A percentile compares a stretch with the other conserved stretches of the same genome.
phyloP scores from a whole-genome alignment of 2,888 invertebrate genomes.

The Lasioglossum marginatum region DNA sequence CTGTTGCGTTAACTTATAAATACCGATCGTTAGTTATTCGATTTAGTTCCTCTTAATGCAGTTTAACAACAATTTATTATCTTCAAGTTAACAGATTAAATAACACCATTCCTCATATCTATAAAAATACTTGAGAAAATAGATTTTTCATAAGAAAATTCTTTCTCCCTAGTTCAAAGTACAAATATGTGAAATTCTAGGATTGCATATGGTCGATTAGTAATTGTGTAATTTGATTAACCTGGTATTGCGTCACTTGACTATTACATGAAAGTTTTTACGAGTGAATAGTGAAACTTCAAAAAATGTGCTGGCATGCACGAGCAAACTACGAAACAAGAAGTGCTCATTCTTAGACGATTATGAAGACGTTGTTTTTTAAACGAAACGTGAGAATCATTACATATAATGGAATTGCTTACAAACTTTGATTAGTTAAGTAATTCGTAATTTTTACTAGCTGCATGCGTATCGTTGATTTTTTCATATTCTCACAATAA shows the following conservation, averaged over 20 bases:
- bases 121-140: neutral
- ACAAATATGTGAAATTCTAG: neutral
- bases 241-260: neutral
- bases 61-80: neutral
- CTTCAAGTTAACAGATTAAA: neutral
- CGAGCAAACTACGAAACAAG: neutral
- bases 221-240: neutral
- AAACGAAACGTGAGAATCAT: neutral
- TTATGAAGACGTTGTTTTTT: neutral
- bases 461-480: neutral
- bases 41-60: neutral
- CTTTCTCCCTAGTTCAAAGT: neutral
- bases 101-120: no score
- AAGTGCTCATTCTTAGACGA: neutral
- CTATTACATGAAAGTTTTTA: neutral
- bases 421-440: neutral
- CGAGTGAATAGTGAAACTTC: neutral
- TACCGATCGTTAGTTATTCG: neutral
- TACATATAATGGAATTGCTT: neutral
- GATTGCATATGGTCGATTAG: neutral
- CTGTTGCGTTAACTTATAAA: neutral
- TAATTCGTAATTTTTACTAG: neutral
- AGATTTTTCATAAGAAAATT: neutral
- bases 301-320: neutral
- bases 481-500: neutral